phyloP scores from a whole-genome alignment of 2,888 invertebrate genomes.

The Ophion slaviceki region DNA sequence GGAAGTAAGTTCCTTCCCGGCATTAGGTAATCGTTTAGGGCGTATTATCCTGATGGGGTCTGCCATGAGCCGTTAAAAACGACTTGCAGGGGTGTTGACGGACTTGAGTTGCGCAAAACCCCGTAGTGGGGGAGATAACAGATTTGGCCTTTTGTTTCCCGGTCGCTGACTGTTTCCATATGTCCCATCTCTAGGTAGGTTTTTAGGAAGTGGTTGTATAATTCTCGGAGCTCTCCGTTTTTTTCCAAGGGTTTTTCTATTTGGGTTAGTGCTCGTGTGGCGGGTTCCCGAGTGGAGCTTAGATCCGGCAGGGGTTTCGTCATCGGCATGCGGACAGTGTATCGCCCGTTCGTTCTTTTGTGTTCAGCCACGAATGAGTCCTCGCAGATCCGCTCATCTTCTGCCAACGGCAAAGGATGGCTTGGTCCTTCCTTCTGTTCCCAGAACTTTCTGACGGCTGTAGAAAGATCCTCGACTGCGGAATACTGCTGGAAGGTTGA shows the following conservation, averaged over 20 bases:
- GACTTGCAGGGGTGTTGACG: slow-evolving; percentile 75
- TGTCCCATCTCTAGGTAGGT: background rate
- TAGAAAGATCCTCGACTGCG: no score
- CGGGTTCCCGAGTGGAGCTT: no score
- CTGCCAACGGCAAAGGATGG: no score
- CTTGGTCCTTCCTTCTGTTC: no score
- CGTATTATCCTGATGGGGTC: slow-evolving; percentile 68
- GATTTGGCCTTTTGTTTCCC: background rate
- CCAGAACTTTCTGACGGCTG: no score
- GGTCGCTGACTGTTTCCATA: background rate
- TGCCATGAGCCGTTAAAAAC: slow-evolving; percentile 76
- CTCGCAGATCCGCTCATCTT: no score
- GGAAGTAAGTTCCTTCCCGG: slow-evolving; percentile 76
- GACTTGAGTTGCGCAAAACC: slow-evolving; percentile 73
- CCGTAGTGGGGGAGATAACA: slow-evolving; percentile 71
- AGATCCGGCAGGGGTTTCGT: no score
- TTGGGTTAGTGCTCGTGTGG: no score
- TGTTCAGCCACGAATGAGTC: no score
- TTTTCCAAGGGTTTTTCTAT: background rate
- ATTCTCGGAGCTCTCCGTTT: background rate
- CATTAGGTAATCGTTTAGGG: slow-evolving; percentile 68
- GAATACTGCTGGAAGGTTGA: no score
- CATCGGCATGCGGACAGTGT: no score
- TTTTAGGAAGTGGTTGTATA: background rate
- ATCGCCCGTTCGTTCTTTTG: no score